phyloP scores from a whole-genome alignment of 2,888 invertebrate species.

The Tribolium freemani region DNA sequence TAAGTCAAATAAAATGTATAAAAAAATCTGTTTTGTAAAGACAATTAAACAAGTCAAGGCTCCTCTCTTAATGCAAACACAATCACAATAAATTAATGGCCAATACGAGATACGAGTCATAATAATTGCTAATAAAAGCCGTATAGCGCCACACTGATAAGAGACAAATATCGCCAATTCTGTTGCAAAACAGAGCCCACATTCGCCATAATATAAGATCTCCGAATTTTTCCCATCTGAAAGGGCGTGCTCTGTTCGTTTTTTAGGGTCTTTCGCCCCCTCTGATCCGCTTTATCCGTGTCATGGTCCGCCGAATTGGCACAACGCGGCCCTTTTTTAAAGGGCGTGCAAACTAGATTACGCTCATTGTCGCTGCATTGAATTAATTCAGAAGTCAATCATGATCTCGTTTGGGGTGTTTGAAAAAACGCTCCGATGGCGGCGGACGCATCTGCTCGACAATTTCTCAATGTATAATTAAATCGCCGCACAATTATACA shows the following conservation, averaged over 20 bases:
- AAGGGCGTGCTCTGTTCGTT: not conserved
- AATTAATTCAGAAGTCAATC: constrained; percentile 64
- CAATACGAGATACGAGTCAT: not conserved
- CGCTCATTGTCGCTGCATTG: constrained; percentile 60
- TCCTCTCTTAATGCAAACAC: too few species aligned
- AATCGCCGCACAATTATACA: constrained; percentile 35
- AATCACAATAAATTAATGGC: not conserved
- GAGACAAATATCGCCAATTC: not conserved
- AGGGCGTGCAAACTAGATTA: constrained; percentile 63
- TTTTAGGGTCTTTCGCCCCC: constrained; percentile 30
- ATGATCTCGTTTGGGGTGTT: constrained; percentile 56
- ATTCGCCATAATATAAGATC: too few species aligned
- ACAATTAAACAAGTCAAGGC: too few species aligned
- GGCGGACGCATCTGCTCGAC: constrained; percentile 3
- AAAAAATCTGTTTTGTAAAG: too few species aligned
- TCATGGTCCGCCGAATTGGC: constrained; percentile 57
- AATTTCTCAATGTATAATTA: constrained; percentile 12
- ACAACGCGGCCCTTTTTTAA: constrained; percentile 51
- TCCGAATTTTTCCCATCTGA: not conserved
- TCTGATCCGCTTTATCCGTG: constrained; percentile 56
- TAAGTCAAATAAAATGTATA: too few species aligned
- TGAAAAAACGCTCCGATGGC: constrained; percentile 44
- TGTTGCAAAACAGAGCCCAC: not conserved
- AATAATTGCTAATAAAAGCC: not conserved
- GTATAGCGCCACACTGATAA: not conserved